phyloP scores from a whole-genome alignment of 2,888 invertebrate genomes.

The Parthenolecanium corni region DNA sequence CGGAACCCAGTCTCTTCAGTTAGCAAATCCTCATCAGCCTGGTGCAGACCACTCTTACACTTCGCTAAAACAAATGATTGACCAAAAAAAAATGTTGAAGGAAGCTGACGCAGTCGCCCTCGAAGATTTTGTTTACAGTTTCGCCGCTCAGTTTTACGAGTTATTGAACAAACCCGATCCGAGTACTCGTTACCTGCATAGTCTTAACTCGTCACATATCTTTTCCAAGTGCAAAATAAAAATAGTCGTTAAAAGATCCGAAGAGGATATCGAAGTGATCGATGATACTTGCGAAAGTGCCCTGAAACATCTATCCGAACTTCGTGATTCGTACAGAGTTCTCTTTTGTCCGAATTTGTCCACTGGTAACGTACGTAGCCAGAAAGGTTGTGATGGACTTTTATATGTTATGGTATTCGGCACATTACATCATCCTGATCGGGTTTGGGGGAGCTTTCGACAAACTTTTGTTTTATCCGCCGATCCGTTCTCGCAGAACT shows the following conservation, averaged over 20 bases:
- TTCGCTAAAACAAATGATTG: background rate
- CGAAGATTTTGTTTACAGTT: slow-evolving; percentile 8
- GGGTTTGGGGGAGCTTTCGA: slow-evolving; percentile 6
- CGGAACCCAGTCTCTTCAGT: background rate
- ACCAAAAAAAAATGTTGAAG: background rate
- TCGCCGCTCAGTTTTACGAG: slow-evolving; percentile 12
- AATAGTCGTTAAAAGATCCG: slow-evolving; percentile 4
- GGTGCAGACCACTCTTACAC: too few relatives aligned
- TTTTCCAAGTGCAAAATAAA: slow-evolving; percentile 11
- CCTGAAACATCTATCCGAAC: slow-evolving; percentile 3
- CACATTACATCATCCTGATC: slow-evolving; percentile 4
- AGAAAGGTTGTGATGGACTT: slow-evolving; percentile 14
- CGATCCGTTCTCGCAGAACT: slow-evolving; percentile 15
- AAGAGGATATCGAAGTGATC: slow-evolving; percentile 7
- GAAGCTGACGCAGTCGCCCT: slow-evolving; percentile 14
- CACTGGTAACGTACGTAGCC: slow-evolving; percentile 1
- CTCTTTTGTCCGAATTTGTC: slow-evolving; percentile 12
- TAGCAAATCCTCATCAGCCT: background rate
- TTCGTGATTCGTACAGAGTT: background rate
- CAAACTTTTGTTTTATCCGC: slow-evolving; percentile 13
- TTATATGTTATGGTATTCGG: slow-evolving; percentile 14
- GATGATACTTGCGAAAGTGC: slow-evolving; percentile 1
- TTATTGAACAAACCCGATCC: background rate
- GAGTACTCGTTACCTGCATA: background rate
- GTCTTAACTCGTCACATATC: slow-evolving; percentile 12